phyloP scores from a whole-genome alignment of 2,888 invertebrate species.

The Mythimna vitellina region DNA sequence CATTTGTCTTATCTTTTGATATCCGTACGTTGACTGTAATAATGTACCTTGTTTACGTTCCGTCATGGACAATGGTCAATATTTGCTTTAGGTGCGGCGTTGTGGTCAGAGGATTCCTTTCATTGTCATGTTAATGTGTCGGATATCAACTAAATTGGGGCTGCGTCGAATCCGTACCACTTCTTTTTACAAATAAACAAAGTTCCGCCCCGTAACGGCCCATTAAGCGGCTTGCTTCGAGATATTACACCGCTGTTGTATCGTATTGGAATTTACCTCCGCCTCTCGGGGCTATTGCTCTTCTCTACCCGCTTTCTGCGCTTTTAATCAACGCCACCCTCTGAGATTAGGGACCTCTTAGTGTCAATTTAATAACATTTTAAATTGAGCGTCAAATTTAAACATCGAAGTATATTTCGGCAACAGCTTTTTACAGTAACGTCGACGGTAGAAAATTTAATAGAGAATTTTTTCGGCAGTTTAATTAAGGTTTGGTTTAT shows the following conservation, averaged over 20 bases:
- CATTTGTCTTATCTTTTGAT: conserved; percentile 61
- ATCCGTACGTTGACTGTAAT: conserved; percentile 62
- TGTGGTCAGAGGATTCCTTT: conserved; percentile 57
- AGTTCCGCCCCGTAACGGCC: conserved; percentile 77
- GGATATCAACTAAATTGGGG: conserved; percentile 63
- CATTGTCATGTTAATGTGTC: conserved; percentile 75
- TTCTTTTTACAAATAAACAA: conserved; percentile 75
- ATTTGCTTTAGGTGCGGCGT: conserved; percentile 69
- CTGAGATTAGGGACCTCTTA: conserved; percentile 72
- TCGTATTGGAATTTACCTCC: conserved; percentile 80
- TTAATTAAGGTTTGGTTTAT: conserved; percentile 57
- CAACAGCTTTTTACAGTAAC: conserved; percentile 50
- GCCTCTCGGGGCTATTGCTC: conserved; percentile 70
- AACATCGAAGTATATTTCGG: conserved; percentile 59
- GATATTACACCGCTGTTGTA: conserved; percentile 78
- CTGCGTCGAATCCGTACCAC: conserved; percentile 44
- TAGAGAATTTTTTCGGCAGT: conserved; percentile 54
- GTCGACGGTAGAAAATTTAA: conserved; percentile 52
- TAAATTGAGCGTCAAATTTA: conserved; percentile 73
- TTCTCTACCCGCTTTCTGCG: conserved; percentile 64
- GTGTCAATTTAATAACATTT: conserved; percentile 80
- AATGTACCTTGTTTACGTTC: conserved; percentile 66
- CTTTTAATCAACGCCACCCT: conserved; percentile 81
- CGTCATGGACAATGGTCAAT: conserved; percentile 72
- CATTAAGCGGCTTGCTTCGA: conserved; percentile 77